Evolutionary conservation across 2,113 vertebrate genomes (phyloP).

Genomic region (Stegastes partitus): DNA sequence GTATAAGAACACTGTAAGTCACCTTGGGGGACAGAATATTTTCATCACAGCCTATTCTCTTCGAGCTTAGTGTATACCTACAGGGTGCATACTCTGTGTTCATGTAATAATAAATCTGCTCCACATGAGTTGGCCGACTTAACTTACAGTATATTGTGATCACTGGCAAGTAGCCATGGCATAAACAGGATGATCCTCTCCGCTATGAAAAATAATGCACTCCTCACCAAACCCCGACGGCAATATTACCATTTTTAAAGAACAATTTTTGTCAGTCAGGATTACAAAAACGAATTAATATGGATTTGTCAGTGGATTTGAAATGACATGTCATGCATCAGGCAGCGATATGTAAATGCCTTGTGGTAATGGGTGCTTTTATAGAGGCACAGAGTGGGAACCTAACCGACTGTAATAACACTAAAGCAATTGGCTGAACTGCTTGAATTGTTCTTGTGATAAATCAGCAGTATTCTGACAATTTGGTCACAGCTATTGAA

Average conservation of each 20-base stretch:
- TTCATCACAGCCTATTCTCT: slow-evolving; percentile 21
- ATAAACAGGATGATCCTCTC: slow-evolving; percentile 55
- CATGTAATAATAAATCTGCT: slow-evolving; percentile 62
- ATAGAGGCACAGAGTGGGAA: neutral
- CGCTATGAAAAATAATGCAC: slow-evolving; percentile 37
- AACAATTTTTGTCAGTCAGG: slow-evolving; percentile 58
- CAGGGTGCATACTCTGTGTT: slow-evolving; percentile 24
- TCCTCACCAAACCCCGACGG: slow-evolving; percentile 29
- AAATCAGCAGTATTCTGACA: slow-evolving; percentile 8
- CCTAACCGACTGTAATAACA: slow-evolving; percentile 4
- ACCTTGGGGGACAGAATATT: slow-evolving; percentile 27
- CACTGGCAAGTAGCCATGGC: slow-evolving; percentile 50
- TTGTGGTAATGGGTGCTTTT: slow-evolving; percentile 25
- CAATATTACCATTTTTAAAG: slow-evolving; percentile 36
- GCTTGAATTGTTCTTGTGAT: slow-evolving; percentile 6
- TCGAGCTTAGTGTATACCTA: slow-evolving; percentile 36
- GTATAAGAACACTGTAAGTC: slow-evolving; percentile 13
- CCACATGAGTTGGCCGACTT: slow-evolving; percentile 49
- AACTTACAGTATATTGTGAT: slow-evolving; percentile 47
- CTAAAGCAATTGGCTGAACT: neutral
- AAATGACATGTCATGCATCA: slow-evolving; percentile 36
- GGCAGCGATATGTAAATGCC: slow-evolving; percentile 33
- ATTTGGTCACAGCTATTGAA: slow-evolving; percentile 14
- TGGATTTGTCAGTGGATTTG: slow-evolving; percentile 55
- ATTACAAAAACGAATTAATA: slow-evolving; percentile 50